A percentile compares a stretch with the other conserved stretches of the same genome.
Evolutionary conservation across 2,888 invertebrate genomes (phyloP).

Genomic region (Synergus itoensis): DNA sequence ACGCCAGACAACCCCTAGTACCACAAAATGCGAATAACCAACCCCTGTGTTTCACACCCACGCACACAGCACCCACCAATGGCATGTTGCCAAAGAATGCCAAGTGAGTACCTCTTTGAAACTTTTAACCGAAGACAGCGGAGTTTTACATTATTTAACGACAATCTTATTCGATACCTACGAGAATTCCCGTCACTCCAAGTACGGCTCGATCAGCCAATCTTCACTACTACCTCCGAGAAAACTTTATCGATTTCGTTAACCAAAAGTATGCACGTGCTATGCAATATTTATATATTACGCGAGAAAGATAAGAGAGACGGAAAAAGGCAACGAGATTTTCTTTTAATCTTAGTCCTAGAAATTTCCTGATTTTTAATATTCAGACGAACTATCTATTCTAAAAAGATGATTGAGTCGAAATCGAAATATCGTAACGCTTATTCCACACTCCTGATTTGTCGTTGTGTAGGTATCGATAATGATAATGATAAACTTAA

Average conservation of each 20-base stretch:
- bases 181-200: constrained; percentile 3
- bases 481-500: too few species aligned
- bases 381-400: too few species aligned
- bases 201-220: constrained; percentile 13
- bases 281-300: background rate
- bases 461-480: too few species aligned
- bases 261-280: background rate
- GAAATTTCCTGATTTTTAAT: background rate
- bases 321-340: background rate
- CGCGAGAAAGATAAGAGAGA: background rate
- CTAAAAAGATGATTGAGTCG: too few species aligned
- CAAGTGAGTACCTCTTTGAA: constrained; percentile 84
- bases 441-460: too few species aligned
- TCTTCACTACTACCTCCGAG: background rate
- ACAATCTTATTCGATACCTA: background rate
- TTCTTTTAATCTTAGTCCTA: background rate
- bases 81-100: constrained; percentile 89
- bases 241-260: constrained; percentile 19
- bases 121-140: background rate
- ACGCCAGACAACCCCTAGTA: constrained; percentile 87
- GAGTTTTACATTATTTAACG: constrained; percentile 34
- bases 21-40: constrained; percentile 82
- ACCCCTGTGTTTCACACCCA: constrained; percentile 74
- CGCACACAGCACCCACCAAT: constrained; percentile 79
- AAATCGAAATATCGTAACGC: too few species aligned